These are phyloP conservation scores for Lagopus leucura DNA, from an alignment of 2,113 vertebrate genomes.

Conservation along the genomic window DNA sequence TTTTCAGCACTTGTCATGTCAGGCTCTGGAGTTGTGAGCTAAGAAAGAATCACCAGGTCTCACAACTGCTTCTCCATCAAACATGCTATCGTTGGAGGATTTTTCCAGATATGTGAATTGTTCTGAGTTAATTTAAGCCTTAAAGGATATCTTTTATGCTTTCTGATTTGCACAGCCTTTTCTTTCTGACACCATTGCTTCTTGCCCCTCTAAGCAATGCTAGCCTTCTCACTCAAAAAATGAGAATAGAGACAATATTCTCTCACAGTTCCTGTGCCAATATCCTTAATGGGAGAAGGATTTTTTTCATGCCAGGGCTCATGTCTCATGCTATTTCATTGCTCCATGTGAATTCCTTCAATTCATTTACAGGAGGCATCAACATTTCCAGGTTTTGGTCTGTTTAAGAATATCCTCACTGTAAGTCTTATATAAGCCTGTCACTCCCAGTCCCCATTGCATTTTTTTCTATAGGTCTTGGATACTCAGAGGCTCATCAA, in stretches of 20 bases:
- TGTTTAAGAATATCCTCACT: neutral
- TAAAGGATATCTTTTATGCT: neutral
- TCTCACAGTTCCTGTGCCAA: neutral
- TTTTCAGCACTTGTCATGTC: neutral
- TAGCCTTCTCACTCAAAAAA: neutral
- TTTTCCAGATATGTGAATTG: neutral
- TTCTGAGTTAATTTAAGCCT: neutral
- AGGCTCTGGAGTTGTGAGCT: fast-evolving
- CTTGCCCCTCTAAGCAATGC: neutral
- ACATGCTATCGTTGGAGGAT: neutral
- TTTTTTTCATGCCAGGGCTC: neutral
- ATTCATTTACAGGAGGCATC: neutral
- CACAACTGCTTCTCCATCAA: neutral
- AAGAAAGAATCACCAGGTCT: neutral
- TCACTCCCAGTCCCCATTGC: neutral
- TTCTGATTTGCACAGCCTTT: neutral
- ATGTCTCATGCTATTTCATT: neutral
- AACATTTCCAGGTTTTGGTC: neutral
- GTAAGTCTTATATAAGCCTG: constrained; percentile 11
- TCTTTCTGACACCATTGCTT: neutral
- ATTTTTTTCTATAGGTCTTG: constrained; percentile 22
- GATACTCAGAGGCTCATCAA: constrained; percentile 9
- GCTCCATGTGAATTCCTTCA: neutral
- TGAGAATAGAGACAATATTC: neutral
- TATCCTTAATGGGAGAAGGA: neutral